Evolutionary conservation across 2,797 vertebrate genomes (phyloP), one percentile per base, ranked within the genome.

Genomic region (Sternarchorhynchus goeldii): DNA sequence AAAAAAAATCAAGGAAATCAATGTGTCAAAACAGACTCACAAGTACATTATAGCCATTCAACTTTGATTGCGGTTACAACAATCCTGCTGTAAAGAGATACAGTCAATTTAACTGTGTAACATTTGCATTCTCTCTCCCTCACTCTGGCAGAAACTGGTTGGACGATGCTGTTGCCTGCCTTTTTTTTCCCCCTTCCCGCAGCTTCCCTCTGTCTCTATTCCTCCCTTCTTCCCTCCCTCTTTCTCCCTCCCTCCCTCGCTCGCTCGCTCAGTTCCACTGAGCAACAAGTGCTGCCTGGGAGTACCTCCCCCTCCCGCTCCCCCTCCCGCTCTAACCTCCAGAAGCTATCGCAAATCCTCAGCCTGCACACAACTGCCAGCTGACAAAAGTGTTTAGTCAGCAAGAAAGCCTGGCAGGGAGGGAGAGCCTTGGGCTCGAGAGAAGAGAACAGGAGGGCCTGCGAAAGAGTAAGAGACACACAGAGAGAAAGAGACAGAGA

Each of bases 301-400:
- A 85, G 75, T 83, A 85, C 76, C 79, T 53, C 67, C 67, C 53
- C 66, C 7, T 88, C 82, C 84, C 32, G 34, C 45, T 16, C 50
- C 64, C 65, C 73, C 34, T 63, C 87, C 59, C 85, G 86, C 87
- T 73, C 81, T 83, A 88, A 90, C 85, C 90, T 89, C 88, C 86
- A 92, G 90, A 88, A 92, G 91, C 83, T 87, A 87, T 90, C 89
- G 53, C 89, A 90, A 92, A 92, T 92, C 91, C 90, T 87, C 85
- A 91, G 88, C 88, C 88, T 83, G 87, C 63, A 65, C 87, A 81
- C 84, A 88, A 87, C 91, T 90, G 90, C 92, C 92, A 90, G 91
- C 93, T 93, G 92, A 93, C 90, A 92, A 88, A 93, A 92, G 86
- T 93, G 94, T 94, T 93, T 91, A 93, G 93, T 93, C 93, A 93